These are phyloP conservation scores for Hemiscyllium ocellatum DNA, from an alignment of 2,113 vertebrate genomes.

Conservation along the genomic window DNA sequence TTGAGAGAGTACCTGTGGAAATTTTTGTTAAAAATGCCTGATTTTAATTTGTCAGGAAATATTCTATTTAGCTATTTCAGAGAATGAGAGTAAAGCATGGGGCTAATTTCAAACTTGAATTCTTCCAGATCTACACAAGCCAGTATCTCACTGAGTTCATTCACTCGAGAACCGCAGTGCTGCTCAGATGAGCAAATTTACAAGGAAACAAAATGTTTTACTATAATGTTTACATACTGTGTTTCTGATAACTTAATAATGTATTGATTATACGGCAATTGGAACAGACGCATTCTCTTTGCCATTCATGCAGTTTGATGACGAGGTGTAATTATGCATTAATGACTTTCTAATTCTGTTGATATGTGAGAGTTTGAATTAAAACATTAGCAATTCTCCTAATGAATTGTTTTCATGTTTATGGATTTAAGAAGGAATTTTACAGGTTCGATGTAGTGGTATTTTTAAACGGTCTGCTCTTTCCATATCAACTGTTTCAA, in stretches of 20 bases:
- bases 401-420: background rate
- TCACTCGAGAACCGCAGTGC: background rate
- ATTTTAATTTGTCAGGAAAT: background rate
- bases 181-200: background rate
- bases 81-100: background rate
- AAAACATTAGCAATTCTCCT: conserved; percentile 11
- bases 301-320: background rate
- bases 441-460: background rate
- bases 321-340: conserved; percentile 2
- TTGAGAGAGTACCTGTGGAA: background rate
- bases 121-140: background rate
- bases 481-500: background rate
- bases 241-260: conserved; percentile 24
- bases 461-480: background rate
- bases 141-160: background rate
- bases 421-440: background rate
- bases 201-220: background rate
- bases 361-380: background rate
- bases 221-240: background rate
- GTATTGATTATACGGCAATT: conserved; percentile 9
- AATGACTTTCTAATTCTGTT: background rate
- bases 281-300: background rate
- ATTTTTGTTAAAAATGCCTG: background rate
- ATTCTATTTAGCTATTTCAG: background rate
- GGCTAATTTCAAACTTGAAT: background rate